These are phyloP conservation scores for Phymorhynchus buccinoides DNA, from an alignment of 1,140 invertebrate genomes.

Conservation along the genomic window DNA sequence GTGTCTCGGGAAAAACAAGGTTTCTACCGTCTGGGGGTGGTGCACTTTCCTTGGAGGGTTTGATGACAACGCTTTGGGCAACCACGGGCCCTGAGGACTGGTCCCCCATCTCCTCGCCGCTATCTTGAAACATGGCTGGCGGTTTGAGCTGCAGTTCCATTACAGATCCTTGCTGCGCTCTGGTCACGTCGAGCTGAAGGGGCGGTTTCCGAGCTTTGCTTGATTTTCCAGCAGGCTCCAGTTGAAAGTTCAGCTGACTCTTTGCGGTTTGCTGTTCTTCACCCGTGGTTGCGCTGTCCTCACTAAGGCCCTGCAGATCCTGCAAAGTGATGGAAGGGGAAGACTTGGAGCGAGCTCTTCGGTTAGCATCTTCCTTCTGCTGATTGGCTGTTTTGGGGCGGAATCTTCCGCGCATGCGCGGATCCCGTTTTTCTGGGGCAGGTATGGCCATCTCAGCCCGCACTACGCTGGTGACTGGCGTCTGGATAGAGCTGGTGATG, in stretches of 20 bases:
- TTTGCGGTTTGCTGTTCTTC: not conserved
- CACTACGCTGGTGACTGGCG: constrained; percentile 11
- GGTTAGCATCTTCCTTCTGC: constrained; percentile 41
- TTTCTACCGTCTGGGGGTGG: constrained; percentile 23
- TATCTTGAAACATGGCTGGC: constrained; percentile 9
- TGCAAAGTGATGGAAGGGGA: constrained; percentile 10
- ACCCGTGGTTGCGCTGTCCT: not conserved
- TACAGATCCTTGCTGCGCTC: constrained; percentile 6
- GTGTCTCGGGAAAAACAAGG: constrained; percentile 19
- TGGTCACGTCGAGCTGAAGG: constrained; percentile 23
- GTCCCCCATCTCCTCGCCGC: not conserved
- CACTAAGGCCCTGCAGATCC: not conserved
- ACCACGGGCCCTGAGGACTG: not conserved
- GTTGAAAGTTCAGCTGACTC: constrained; percentile 11
- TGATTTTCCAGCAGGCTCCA: not conserved
- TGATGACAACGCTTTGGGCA: constrained; percentile 5
- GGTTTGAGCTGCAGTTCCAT: constrained; percentile 31
- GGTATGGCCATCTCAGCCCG: constrained; percentile 32
- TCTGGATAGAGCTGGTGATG: not conserved
- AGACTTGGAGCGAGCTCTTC: constrained; percentile 47
- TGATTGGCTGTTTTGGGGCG: constrained; percentile 37
- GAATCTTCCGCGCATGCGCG: constrained; percentile 37
- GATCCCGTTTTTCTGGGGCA: constrained; percentile 34
- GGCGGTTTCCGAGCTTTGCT: constrained; percentile 25
- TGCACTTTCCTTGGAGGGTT: not conserved